phyloP scores from a whole-genome alignment of 2,797 vertebrate genomes.

The Halcyon leucocephala region DNA sequence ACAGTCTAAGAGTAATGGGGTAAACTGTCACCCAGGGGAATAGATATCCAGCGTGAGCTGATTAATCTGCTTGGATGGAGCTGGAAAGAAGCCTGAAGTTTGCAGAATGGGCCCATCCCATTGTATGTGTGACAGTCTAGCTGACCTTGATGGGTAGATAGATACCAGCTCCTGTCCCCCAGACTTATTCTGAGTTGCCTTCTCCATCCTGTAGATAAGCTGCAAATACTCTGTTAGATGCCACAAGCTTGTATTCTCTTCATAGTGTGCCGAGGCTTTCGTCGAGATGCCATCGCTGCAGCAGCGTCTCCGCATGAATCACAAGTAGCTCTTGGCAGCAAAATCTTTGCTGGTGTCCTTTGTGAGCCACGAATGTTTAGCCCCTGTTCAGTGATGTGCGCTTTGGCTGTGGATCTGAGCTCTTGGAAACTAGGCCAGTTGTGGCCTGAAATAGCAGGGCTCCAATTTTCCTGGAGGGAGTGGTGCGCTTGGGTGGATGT shows the following conservation, averaged over 20 bases:
- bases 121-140: neutral
- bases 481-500: neutral
- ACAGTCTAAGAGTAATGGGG: neutral
- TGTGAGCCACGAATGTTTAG: neutral
- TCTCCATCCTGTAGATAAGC: neutral
- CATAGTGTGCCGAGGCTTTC: neutral
- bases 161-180: neutral
- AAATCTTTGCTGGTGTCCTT: neutral
- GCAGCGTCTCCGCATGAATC: neutral
- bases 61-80: neutral
- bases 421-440: conserved; percentile 20
- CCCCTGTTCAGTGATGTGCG: neutral
- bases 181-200: neutral
- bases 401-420: conserved; percentile 1
- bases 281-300: neutral
- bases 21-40: neutral
- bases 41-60: neutral
- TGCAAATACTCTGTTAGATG: neutral
- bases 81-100: neutral
- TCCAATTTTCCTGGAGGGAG: conserved; percentile 36
- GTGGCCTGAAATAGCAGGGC: conserved; percentile 20
- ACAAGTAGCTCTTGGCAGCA: neutral
- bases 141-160: neutral
- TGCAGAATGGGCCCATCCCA: neutral
- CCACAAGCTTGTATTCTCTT: neutral